Conservation (phyloP, 2,797 vertebrate genomes). For the Linurgus olivaceus region DNA sequence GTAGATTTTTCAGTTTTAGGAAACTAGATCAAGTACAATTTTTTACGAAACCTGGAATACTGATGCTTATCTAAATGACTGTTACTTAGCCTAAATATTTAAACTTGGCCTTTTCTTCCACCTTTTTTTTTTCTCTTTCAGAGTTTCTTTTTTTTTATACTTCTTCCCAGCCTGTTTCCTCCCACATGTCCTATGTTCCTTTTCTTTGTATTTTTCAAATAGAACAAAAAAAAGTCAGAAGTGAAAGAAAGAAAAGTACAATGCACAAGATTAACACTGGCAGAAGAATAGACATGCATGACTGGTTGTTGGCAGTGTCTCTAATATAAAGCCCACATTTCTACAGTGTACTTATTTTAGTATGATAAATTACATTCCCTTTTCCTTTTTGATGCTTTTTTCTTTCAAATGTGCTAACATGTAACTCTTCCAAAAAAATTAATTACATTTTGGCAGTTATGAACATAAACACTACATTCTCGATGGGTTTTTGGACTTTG, state of each 20-base stretch:
- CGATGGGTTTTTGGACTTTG: not conserved
- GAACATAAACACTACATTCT: not conserved
- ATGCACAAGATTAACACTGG: not conserved
- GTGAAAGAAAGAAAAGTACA: not conserved
- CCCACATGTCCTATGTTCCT: not conserved
- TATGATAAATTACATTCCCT: conserved; percentile 18
- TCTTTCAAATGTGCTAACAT: conserved; percentile 29
- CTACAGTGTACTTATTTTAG: conserved; percentile 8
- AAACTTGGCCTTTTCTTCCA: not conserved
- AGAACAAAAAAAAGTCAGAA: not conserved
- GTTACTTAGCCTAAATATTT: not conserved
- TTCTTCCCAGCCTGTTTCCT: not conserved
- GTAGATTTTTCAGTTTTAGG: not conserved
- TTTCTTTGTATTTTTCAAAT: not conserved
- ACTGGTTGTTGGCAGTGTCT: not conserved
- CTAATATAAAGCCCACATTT: conserved; percentile 14
- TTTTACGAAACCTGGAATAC: not conserved
- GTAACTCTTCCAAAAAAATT: conserved; percentile 14
- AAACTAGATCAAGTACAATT: not conserved
- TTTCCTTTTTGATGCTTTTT: conserved; percentile 30
- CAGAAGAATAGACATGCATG: conserved; percentile 22
- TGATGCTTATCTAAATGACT: not conserved
- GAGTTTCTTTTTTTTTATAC: not conserved
- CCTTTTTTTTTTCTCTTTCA: not conserved
- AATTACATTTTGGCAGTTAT: conserved; percentile 58